Conservation (phyloP, 2,113 vertebrate species). For the Peromyscus californicus region DNA sequence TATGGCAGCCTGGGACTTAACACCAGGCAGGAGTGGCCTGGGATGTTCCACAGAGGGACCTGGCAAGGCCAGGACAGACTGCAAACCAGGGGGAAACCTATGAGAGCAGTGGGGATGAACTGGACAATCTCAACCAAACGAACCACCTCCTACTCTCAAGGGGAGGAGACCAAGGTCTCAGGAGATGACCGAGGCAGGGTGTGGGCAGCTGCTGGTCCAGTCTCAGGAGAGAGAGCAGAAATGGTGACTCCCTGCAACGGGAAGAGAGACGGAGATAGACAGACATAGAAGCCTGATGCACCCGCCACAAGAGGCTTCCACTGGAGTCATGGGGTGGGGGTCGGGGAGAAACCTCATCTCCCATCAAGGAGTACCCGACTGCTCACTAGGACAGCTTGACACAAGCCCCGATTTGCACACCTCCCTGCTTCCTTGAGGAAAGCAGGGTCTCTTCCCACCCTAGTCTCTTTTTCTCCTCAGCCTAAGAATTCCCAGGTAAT, state of each 20-base stretch:
- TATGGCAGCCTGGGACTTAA: no score
- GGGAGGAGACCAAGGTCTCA: rapidly evolving
- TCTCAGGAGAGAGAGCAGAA: not conserved
- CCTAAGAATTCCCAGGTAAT: not conserved
- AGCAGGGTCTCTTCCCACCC: rapidly evolving
- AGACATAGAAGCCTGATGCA: no score
- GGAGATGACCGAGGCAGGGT: not conserved
- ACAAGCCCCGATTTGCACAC: rapidly evolving
- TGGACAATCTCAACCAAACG: rapidly evolving
- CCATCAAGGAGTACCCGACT: not conserved
- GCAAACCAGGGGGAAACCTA: not conserved
- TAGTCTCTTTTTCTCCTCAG: not conserved
- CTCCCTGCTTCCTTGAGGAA: not conserved
- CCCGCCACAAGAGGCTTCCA: rapidly evolving
- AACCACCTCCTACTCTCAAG: not conserved
- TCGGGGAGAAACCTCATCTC: not conserved
- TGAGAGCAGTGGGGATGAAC: rapidly evolving
- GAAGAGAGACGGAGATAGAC: not conserved
- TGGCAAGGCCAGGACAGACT: no score
- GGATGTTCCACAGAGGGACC: rapidly evolving
- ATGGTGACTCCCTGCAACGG: rapidly evolving
- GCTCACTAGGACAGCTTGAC: rapidly evolving
- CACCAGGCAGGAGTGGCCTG: not conserved
- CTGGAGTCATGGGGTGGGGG: not conserved
- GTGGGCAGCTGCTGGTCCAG: rapidly evolving